Base-by-base conservation (phyloP, 2,797 vertebrate species). In the Phoebastria nigripes region DNA sequence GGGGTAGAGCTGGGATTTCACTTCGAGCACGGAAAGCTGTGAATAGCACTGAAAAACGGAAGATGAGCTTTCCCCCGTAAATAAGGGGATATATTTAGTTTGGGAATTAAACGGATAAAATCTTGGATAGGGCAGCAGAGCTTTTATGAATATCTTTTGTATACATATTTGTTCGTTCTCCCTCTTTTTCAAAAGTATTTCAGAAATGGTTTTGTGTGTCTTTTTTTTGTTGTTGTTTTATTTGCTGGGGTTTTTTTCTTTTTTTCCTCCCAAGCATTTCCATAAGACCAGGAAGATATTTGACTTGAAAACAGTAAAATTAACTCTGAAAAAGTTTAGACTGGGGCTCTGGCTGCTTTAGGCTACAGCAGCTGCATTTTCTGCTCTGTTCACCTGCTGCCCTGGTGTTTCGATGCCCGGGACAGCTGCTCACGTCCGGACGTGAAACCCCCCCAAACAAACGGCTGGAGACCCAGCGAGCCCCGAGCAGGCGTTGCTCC, bases 121-220 rank as follows among this genome's bases (percentile, higher is more conserved):
- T 24, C 35, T 42, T 9, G 35, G 11, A 2, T 1, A 20, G 20
- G 24, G 56, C 5, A 35, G 62, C 11, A 42, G 20, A 71, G 24
- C 15, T 15, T 52, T 51, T 11, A 9, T 2, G 13, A 37, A 3
- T 81, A 7, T 35, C 28, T 51, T 15, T 20, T 24, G 16, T 5
- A 4, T 3, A 24, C 3, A 0, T 0, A 0, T 35, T 52, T 65
- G 28, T n/a, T 93, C 7, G 3, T 39, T 54, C 49, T 71, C 21
- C 20, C 3, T 29, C 24, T 14, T 63, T 69, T 21, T 2, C 37
- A 11, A 6, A 82, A 85, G 18, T 22, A 35, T 55, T 87, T 93
- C 29, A 42, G 76, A 61, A 92, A 69, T n/a, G 6, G 10, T 33
- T 89, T 94, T n/a, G 33, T 25, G 6, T 16, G 5, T 52, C 14